Base-by-base conservation (phyloP, 2,797 vertebrate genomes). In the Limosa lapponica region DNA sequence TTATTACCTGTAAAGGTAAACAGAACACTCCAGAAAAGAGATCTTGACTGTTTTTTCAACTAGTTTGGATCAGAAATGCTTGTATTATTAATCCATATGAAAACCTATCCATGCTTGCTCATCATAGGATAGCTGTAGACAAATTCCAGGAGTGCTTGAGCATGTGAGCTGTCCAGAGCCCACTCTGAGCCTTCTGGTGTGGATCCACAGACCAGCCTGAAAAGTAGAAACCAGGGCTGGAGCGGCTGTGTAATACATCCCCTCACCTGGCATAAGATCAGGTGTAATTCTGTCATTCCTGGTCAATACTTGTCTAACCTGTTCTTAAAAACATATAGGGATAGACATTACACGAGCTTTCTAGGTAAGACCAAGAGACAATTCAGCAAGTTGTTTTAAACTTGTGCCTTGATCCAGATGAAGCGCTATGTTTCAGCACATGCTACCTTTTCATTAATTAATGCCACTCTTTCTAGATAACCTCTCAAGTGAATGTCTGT, bases 181-280 rank as follows among this genome's bases (percentile, higher is more conserved):
- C 72, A 32, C 18, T 27, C 20, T 15, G 9, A 62, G 11, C 8
- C 13, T 77, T 46, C 37, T 32, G 28, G 14, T 48, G 55, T 0
- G 1, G 24, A 64, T 70, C 23, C 39, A 49, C 10, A 41, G 39
- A 79, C 2, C 11, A 17, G 23, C 28, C 36, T 43, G 39, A 41
- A 86, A 59, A 43, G 6, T 1, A 41, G 44, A 30, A 81, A 65
- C 11, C 9, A 55, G 10, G 14, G 17, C 24, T 37, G 25, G 32
- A 67, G 32, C 0, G 0, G 8, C 18, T 43, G 27, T 13, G 30
- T 27, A 54, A 28, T 14, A 8, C 25, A 37, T 34, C 13, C 34
- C 7, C 28, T 34, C 46, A 41, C 5, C 34, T 34, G 24, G 7
- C 5, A 1, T 25, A 54, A 48, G 10, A 59, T 14, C 32, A 30